Evolutionary conservation across 2,113 vertebrate genomes (phyloP).

Genomic region (Verasper variegatus): DNA sequence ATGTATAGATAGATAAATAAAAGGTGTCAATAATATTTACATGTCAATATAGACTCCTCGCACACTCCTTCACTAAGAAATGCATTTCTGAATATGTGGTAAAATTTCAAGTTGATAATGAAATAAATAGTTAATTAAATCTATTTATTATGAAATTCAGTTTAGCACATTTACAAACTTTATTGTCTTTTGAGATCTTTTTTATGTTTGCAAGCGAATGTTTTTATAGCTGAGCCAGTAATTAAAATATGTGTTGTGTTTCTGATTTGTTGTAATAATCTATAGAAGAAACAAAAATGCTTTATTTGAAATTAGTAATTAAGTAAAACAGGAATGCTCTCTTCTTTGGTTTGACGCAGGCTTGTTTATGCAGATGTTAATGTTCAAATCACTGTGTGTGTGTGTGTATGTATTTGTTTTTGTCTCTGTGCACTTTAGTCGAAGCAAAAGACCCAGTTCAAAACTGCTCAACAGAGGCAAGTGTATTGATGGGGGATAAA

Average conservation of each 20-base stretch:
- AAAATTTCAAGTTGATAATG: not conserved
- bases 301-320: not conserved
- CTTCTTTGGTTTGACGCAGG: not conserved
- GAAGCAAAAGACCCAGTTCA: not conserved
- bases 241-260: not conserved
- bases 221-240: not conserved
- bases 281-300: not conserved
- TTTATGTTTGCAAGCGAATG: not conserved
- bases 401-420: not conserved
- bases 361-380: not conserved
- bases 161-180: not conserved
- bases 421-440: not conserved
- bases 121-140: not conserved
- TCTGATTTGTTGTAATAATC: not conserved
- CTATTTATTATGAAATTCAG: not conserved
- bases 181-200: not conserved
- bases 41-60: constrained; percentile 14
- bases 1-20: not conserved
- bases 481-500: constrained; percentile 25
- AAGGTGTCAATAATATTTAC: constrained; percentile 21
- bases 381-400: constrained; percentile 1
- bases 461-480: constrained; percentile 19
- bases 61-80: constrained; percentile 5
- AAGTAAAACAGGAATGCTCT: not conserved
- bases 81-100: not conserved